Percentiles rank a stretch among this genome's conserved stretches.
phyloP scores from a whole-genome alignment of 92 coral and sea anemone species.

The Bergia puertoricense region DNA sequence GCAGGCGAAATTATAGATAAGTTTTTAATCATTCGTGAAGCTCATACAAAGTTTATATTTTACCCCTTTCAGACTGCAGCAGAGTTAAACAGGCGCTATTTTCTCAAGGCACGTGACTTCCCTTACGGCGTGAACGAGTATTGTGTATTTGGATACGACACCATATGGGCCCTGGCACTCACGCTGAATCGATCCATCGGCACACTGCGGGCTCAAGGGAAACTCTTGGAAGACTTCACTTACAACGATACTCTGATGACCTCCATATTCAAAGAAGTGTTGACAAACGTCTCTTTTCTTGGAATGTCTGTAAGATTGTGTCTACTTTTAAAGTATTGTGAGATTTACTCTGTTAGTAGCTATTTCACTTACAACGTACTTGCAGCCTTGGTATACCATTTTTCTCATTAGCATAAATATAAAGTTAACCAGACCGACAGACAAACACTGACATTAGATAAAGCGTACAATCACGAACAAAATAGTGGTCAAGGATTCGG shows the following conservation, averaged over 20 bases:
- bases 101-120: constrained; percentile 8
- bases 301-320: constrained; percentile 61
- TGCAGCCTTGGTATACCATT: no score
- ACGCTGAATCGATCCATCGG: constrained; percentile 56
- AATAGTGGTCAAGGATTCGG: no score
- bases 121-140: constrained; percentile 45
- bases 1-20: no score
- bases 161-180: constrained; percentile 64
- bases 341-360: no score
- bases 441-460: no score
- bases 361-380: no score
- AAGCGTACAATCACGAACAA: no score
- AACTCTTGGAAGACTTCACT: constrained; percentile 41
- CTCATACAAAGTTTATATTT: no score
- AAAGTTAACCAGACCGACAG: no score
- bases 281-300: constrained; percentile 29
- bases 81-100: background rate
- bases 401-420: no score
- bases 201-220: constrained; percentile 59
- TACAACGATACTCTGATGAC: constrained; percentile 45
- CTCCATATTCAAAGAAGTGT: constrained; percentile 31
- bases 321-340: background rate
- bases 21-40: no score
- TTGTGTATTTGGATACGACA: constrained; percentile 63
- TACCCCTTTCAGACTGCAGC: constrained; percentile 48